Evolutionary conservation across 2,113 vertebrate species (phyloP).

Genomic region (Dunckerocampus dactyliophorus): DNA sequence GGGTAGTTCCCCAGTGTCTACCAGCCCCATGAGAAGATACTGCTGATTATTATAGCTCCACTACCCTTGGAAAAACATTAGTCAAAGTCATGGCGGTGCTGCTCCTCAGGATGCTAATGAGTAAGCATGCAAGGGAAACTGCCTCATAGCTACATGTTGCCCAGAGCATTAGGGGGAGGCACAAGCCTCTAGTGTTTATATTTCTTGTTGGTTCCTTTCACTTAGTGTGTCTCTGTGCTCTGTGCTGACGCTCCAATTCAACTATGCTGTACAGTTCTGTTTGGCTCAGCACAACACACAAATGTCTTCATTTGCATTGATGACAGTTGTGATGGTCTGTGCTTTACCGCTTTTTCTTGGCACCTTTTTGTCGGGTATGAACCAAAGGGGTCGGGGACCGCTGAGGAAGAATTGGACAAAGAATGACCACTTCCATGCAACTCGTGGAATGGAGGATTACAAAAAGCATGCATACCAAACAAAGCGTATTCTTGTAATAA

Average conservation of each 20-base stretch:
- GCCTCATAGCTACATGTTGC: slow-evolving; percentile 20
- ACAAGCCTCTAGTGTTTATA: slow-evolving; percentile 7
- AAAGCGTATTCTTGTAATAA: too few relatives aligned
- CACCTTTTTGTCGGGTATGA: not conserved
- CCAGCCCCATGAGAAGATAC: slow-evolving; percentile 4
- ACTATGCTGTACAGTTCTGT: too few relatives aligned
- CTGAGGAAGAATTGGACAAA: slow-evolving; percentile 3
- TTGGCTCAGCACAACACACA: too few relatives aligned
- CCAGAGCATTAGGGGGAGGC: slow-evolving; percentile 8
- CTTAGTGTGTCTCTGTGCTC: not conserved
- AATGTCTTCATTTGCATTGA: too few relatives aligned
- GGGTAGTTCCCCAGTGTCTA: slow-evolving; percentile 12
- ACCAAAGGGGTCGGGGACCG: too few relatives aligned
- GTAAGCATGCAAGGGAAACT: slow-evolving; percentile 22
- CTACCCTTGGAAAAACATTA: slow-evolving; percentile 23
- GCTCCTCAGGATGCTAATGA: slow-evolving; percentile 37
- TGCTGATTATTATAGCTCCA: slow-evolving; percentile 24
- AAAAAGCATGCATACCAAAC: too few relatives aligned
- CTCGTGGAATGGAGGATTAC: not conserved
- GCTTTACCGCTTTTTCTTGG: too few relatives aligned
- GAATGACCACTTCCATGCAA: not conserved
- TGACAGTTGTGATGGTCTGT: too few relatives aligned
- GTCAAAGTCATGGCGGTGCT: slow-evolving; percentile 19
- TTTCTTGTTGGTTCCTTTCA: slow-evolving; percentile 15
- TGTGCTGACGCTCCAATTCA: not conserved